These are phyloP conservation scores for Eupeodes luniger DNA, from an alignment of 2,888 invertebrate species.

Conservation along the genomic window DNA sequence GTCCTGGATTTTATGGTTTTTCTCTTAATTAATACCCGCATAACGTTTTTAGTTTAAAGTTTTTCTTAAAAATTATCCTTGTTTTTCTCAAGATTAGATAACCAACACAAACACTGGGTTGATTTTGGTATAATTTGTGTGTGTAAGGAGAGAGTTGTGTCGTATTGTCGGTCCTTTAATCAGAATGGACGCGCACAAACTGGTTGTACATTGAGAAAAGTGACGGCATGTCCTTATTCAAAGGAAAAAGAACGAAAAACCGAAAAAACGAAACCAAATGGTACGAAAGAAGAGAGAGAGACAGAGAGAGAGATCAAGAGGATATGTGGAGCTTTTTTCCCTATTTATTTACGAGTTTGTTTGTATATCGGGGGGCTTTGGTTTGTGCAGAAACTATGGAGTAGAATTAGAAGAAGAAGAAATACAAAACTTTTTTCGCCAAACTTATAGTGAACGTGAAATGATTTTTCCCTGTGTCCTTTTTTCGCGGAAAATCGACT, in stretches of 20 bases:
- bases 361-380: conserved; percentile 11
- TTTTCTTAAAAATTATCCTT: conserved; percentile 52
- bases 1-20: conserved; percentile 1
- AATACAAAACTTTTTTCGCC: conserved; percentile 47
- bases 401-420: not conserved
- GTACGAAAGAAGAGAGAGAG: not conserved
- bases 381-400: conserved; percentile 25
- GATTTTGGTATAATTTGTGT: not conserved
- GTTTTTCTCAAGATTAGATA: conserved; percentile 59
- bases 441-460: conserved; percentile 61
- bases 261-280: not conserved
- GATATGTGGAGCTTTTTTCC: conserved; percentile 45
- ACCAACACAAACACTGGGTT: conserved; percentile 67
- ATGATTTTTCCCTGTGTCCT: conserved; percentile 44
- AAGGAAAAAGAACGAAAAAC: not conserved
- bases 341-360: conserved; percentile 17
- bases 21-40: conserved; percentile 42
- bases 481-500: conserved; percentile 14
- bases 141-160: conserved; percentile 37
- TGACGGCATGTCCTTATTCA: conserved; percentile 73
- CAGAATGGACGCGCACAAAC: conserved; percentile 79
- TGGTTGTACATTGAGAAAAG: conserved; percentile 75
- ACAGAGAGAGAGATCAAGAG: not conserved
- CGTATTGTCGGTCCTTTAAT: conserved; percentile 77
- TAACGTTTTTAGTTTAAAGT: conserved; percentile 21